A percentile compares a stretch with the other conserved stretches of the same genome.
Evolutionary conservation across 2,888 invertebrate genomes (phyloP).

Genomic region (Caenorhabditis sp.): DNA sequence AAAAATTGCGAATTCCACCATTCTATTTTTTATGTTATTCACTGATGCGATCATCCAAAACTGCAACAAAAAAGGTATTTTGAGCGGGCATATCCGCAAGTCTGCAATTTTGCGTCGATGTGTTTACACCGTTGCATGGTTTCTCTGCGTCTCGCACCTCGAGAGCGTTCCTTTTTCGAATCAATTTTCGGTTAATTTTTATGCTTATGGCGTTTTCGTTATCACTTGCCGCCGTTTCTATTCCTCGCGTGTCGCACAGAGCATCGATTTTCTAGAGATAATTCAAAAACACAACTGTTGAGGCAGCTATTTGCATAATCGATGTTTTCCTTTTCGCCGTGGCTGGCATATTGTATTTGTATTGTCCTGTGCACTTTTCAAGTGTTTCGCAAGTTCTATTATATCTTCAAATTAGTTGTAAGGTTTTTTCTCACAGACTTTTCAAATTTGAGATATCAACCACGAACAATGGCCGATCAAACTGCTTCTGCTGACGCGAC

Average conservation of each 20-base stretch:
- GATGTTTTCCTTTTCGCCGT: conserved; percentile 14
- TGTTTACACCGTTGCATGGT: conserved; percentile 16
- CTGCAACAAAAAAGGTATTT: no score
- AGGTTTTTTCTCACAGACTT: no score
- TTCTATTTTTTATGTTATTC: no score
- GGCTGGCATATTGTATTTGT: conserved; percentile 30
- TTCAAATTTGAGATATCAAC: conserved; percentile 14
- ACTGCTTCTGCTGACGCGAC: conserved; percentile 17
- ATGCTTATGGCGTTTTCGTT: neutral
- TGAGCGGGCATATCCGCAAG: neutral
- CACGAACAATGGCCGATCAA: conserved; percentile 50
- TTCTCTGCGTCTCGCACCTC: conserved; percentile 37
- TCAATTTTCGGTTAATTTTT: neutral
- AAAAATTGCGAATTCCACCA: no score
- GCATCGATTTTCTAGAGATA: neutral
- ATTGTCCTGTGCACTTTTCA: conserved; percentile 36
- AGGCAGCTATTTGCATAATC: conserved; percentile 57
- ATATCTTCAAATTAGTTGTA: conserved; percentile 2
- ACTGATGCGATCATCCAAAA: no score
- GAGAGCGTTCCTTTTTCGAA: conserved; percentile 7
- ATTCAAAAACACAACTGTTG: conserved; percentile 24
- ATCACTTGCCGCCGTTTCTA: neutral
- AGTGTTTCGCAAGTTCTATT: conserved; percentile 27
- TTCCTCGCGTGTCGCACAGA: neutral
- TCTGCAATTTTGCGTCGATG: conserved; percentile 21